Base-by-base conservation (phyloP, 2,113 vertebrate species). In the Rousettus leschenaultii region DNA sequence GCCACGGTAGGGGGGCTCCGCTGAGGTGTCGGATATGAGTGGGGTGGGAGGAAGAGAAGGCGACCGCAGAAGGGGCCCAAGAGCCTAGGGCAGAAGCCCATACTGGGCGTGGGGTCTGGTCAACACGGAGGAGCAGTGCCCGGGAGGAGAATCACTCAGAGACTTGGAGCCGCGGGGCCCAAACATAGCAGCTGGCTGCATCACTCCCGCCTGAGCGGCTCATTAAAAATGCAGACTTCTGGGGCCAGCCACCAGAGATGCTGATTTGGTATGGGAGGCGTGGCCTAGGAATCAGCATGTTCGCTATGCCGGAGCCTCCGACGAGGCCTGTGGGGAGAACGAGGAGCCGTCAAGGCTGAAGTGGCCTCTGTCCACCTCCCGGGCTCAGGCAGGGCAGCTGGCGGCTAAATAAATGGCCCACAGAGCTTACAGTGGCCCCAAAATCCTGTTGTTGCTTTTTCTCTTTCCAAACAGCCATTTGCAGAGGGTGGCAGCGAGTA, bases 401-500 rank as follows among this genome's bases (percentile, higher is more conserved):
- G 24, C 70, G 14, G 19, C 18, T 38, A 57, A 1, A 8, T 6
- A 10, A n/a, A 0, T 22, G 68, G 22, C 40, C 15, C 15, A 2
- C 0, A 0, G 15, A 19, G 5, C 26, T 2, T 35, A 45, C n/a
- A 7, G 43, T 0, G 6, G 2, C 28, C 35, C 84, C 43, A 45
- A 45, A 80, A 55, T 38, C 33, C 78, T 3, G 2, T 5, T 30
- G 30, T 53, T 24, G 6, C 61, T 45, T 48, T 61, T n/a, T 87
- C n/a, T 94, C 43, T 92, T 79, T 45, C 74, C 71, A 10, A 3
- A 95, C 91, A 98, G 98, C 98, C 98, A 1, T 98, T 97, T 82
- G 35, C 28, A 22, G 96, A 97, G 24, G 94, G 95, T 2, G 30
- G 95, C 90, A 97, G 74, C 70, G 97, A 96, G 43, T 98, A 98